Evolutionary conservation across 2,888 invertebrate species (phyloP).

Genomic region (Diarsia rubi): DNA sequence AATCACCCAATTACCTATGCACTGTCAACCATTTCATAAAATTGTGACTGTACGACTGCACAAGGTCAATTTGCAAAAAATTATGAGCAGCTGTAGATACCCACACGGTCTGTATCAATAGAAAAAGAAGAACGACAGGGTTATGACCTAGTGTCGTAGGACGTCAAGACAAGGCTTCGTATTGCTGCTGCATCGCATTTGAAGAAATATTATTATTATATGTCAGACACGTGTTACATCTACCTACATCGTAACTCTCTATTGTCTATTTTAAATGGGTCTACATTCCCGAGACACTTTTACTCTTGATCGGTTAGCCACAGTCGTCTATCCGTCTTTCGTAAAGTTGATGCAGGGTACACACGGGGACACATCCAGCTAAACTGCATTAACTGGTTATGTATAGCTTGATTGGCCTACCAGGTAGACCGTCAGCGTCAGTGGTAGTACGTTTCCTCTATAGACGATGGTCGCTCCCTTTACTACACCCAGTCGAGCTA

Average conservation of each 20-base stretch:
- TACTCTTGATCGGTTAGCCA: background rate
- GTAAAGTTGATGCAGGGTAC: background rate
- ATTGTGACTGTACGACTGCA: conserved; percentile 14
- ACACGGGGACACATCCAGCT: too few species aligned
- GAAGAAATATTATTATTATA: conserved; percentile 16
- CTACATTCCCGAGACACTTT: background rate
- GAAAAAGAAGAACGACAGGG: conserved; percentile 36
- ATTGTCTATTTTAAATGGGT: background rate
- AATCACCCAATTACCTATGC: background rate
- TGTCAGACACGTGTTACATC: conserved; percentile 8
- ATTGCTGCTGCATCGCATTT: conserved; percentile 16
- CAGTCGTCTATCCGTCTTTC: background rate
- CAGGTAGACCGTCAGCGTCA: too few species aligned
- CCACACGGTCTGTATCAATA: conserved; percentile 34
- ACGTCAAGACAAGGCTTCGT: conserved; percentile 21
- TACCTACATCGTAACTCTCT: too few species aligned
- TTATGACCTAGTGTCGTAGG: conserved; percentile 46
- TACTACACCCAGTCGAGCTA: background rate
- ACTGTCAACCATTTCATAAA: conserved; percentile 31
- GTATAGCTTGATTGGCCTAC: too few species aligned
- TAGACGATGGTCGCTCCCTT: background rate
- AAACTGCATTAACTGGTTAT: too few species aligned
- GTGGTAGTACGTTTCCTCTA: too few species aligned
- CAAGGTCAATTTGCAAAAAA: conserved; percentile 49
- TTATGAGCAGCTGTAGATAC: conserved; percentile 19